These are phyloP conservation scores for Lophura nycthemera DNA, from an alignment of 2,113 vertebrate genomes.

Conservation along the genomic window DNA sequence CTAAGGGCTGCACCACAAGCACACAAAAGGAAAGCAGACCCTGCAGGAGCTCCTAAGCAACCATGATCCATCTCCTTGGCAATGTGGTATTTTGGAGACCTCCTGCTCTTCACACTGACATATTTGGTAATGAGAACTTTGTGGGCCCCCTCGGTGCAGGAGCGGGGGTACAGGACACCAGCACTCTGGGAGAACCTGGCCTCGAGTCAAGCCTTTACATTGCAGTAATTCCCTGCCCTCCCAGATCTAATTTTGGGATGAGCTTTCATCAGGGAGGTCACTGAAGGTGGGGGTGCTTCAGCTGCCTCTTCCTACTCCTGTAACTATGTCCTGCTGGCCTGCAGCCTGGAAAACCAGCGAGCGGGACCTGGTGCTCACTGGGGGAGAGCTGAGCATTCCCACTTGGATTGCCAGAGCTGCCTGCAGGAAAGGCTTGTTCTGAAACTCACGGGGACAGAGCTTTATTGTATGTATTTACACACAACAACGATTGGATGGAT, in stretches of 20 bases:
- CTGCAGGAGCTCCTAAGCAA: neutral
- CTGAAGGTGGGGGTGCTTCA: neutral
- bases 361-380: neutral
- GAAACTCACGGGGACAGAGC: neutral
- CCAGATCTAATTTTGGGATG: slow-evolving; percentile 52
- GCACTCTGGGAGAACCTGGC: neutral
- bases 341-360: slow-evolving; percentile 39
- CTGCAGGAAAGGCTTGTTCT: neutral
- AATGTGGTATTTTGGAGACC: neutral
- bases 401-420: neutral
- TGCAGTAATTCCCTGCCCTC: slow-evolving; percentile 22
- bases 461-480: neutral
- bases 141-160: accelerated
- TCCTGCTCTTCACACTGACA: neutral
- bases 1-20: neutral
- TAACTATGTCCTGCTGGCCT: slow-evolving; percentile 5
- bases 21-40: neutral
- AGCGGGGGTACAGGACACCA: neutral
- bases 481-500: neutral
- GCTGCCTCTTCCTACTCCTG: slow-evolving; percentile 43
- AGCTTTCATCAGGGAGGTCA: slow-evolving; percentile 46
- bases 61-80: neutral
- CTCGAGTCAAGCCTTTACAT: neutral
- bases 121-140: accelerated
- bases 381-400: neutral